These are phyloP conservation scores for Archocentrus centrarchus DNA, from an alignment of 2,113 vertebrate species.

Conservation along the genomic window DNA sequence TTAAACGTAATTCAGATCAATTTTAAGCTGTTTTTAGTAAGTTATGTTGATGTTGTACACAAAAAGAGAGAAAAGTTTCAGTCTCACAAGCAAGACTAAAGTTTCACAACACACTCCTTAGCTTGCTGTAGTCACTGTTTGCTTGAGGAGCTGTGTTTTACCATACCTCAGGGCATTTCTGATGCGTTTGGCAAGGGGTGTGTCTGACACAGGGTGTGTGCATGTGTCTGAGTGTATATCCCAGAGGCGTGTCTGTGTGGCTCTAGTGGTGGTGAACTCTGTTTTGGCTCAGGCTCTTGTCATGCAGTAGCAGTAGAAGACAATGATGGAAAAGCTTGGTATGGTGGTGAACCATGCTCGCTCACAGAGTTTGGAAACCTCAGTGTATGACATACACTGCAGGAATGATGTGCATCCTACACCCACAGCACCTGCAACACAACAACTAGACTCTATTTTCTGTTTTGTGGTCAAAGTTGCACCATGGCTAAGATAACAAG, in stretches of 20 bases:
- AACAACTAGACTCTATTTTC: constrained; percentile 19
- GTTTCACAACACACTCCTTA: constrained; percentile 3
- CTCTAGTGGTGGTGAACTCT: constrained; percentile 45
- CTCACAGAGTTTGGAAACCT: constrained; percentile 34
- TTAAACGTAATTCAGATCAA: background rate
- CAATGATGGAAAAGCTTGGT: constrained; percentile 19
- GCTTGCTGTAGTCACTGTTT: background rate
- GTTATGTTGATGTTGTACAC: background rate
- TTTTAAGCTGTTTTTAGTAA: background rate
- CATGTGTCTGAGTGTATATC: constrained; percentile 36
- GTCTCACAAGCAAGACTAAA: background rate
- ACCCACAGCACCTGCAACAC: constrained; percentile 59
- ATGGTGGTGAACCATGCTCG: constrained; percentile 39
- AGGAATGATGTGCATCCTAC: constrained; percentile 62
- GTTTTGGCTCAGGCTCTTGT: constrained; percentile 10
- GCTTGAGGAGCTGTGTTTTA: constrained; percentile 22
- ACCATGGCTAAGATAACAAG: background rate
- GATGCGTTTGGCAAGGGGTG: constrained; percentile 43
- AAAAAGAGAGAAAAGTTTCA: background rate
- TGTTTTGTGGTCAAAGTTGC: background rate
- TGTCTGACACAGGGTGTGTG: constrained; percentile 30
- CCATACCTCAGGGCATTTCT: constrained; percentile 46
- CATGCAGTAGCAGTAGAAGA: background rate
- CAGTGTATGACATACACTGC: constrained; percentile 44
- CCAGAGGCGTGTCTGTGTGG: constrained; percentile 56